Conservation (phyloP, 2,113 vertebrate species). For the Ursus arctos region DNA sequence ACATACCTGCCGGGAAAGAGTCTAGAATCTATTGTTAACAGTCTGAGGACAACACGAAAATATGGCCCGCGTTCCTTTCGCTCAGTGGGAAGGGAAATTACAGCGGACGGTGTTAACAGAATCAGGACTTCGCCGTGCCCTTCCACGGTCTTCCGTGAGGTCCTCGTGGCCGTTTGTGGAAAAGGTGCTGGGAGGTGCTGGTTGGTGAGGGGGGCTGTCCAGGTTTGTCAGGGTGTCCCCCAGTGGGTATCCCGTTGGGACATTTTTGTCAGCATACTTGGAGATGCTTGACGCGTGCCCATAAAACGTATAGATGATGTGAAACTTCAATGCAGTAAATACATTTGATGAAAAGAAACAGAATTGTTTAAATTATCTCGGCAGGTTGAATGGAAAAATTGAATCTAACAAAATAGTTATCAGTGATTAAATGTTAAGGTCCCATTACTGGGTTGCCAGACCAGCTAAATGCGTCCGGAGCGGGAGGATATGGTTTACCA, state of each 20-base stretch:
- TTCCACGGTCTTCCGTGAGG: background rate
- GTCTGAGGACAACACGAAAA: background rate
- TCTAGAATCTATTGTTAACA: background rate
- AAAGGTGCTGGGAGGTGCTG: background rate
- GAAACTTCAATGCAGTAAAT: background rate
- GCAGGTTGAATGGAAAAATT: background rate
- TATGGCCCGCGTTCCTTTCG: background rate
- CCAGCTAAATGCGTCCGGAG: fast-evolving
- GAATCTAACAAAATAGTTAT: background rate
- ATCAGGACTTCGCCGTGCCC: background rate
- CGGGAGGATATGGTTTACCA: background rate
- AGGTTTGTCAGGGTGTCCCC: background rate
- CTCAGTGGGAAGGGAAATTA: background rate
- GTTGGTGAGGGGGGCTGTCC: background rate
- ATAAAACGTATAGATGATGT: background rate
- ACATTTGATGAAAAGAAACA: slow-evolving; percentile 27
- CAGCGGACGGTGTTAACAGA: background rate
- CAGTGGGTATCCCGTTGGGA: background rate
- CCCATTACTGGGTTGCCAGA: background rate
- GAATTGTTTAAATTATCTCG: background rate
- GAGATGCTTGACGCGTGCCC: background rate
- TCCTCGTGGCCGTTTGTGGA: background rate
- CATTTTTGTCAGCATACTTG: background rate
- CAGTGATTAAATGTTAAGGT: background rate
- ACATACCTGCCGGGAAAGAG: background rate